Evolutionary conservation across 64 coral and sea anemone species (phyloP).

Genomic region (Stichodactyla helianthus): DNA sequence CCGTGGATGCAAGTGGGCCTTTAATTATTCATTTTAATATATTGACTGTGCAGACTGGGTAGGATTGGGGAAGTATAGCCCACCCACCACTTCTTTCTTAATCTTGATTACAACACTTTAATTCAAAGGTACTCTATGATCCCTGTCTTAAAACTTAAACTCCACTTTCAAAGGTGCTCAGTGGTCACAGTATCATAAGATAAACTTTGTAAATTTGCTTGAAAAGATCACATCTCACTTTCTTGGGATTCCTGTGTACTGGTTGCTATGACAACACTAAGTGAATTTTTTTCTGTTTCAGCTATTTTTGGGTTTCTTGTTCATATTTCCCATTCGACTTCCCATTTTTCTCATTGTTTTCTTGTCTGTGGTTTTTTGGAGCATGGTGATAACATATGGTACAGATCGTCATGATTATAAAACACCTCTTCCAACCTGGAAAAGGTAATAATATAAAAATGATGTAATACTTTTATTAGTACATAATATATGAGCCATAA

Average conservation of each 20-base stretch:
- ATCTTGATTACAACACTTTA: too few species aligned
- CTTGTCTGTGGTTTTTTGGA: background rate
- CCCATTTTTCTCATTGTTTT: constrained; percentile 24
- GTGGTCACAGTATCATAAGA: too few species aligned
- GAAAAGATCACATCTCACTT: background rate
- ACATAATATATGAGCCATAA: background rate
- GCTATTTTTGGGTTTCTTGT: constrained; percentile 40
- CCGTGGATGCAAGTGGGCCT: too few species aligned
- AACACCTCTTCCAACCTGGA: constrained; percentile 52
- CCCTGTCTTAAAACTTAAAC: too few species aligned
- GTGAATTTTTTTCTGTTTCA: background rate
- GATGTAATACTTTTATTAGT: background rate
- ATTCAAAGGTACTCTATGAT: too few species aligned
- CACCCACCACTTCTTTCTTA: too few species aligned
- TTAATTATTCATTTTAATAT: too few species aligned
- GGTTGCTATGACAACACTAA: background rate
- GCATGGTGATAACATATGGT: background rate
- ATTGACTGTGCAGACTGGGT: too few species aligned
- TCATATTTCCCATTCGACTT: constrained; percentile 46
- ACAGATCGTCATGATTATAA: constrained; percentile 21
- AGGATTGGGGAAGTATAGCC: too few species aligned
- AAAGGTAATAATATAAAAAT: constrained; percentile 31
- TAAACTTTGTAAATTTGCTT: background rate
- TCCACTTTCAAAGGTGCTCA: too few species aligned
- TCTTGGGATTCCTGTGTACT: background rate